These are phyloP conservation scores for Sebastes iracundus DNA, from an alignment of 2,797 vertebrate species.

Conservation along the genomic window DNA sequence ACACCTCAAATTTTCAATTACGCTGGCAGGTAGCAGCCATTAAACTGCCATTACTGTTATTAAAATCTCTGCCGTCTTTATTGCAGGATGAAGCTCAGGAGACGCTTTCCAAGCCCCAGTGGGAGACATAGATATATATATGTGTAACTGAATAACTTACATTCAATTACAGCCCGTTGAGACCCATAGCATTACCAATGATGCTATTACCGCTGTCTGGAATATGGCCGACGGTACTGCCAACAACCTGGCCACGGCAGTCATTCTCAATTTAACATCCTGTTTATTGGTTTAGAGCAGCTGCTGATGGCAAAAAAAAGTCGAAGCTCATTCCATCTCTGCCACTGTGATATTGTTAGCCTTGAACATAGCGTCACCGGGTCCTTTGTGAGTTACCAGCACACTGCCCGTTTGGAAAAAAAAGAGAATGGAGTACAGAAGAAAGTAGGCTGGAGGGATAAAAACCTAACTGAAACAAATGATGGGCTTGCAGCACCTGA, in stretches of 20 bases:
- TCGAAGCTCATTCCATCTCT: slow-evolving; percentile 40
- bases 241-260: slow-evolving; percentile 51
- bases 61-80: slow-evolving; percentile 50
- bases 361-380: slow-evolving; percentile 35
- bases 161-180: slow-evolving; percentile 63
- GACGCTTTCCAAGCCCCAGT: slow-evolving; percentile 36
- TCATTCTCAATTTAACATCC: slow-evolving; percentile 60
- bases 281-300: slow-evolving; percentile 63
- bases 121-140: slow-evolving; percentile 58
- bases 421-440: slow-evolving; percentile 32
- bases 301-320: slow-evolving; percentile 44
- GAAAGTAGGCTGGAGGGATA: slow-evolving; percentile 21
- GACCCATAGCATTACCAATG: slow-evolving; percentile 51
- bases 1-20: slow-evolving; percentile 58
- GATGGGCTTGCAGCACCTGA: slow-evolving; percentile 45
- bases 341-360: slow-evolving; percentile 53
- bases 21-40: slow-evolving; percentile 47
- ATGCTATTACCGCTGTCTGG: slow-evolving; percentile 62
- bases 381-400: slow-evolving; percentile 33
- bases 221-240: slow-evolving; percentile 40
- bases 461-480: slow-evolving; percentile 64
- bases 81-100: slow-evolving; percentile 41
- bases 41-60: slow-evolving; percentile 54
- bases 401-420: slow-evolving; percentile 14
- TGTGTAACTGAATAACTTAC: slow-evolving; percentile 63